Base-by-base conservation (phyloP, 2,797 vertebrate genomes). In the Sandelia bainsii region DNA sequence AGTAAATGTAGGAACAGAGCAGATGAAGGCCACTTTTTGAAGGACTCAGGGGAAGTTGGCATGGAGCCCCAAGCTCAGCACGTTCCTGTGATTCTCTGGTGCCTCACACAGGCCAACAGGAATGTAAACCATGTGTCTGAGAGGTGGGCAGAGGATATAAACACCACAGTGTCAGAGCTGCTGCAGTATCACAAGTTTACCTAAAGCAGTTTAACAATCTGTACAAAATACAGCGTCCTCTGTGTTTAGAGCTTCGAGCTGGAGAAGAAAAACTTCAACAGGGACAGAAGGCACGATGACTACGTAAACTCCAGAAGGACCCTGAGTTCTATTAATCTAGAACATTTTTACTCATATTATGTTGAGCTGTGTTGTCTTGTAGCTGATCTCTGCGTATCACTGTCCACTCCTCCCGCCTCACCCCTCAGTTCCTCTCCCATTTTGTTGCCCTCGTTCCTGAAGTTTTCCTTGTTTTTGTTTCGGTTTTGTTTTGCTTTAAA, bases 371-470 rank as follows among this genome's bases (percentile, higher is more conserved):
- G n/a, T 44, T 34, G 5, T 23, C 13, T 12, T 57, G 25, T n/a
- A 10, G 61, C 54, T 72, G 69, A 77, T 48, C 40, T 71, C 2
- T 1, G 54, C 68, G 48, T 65, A 9, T 59, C 45, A 1, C 63
- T 83, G 40, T 75, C 72, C 56, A 17, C 50, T 64, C 73, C 73
- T 34, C 80, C 75, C 10, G 25, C 65, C 56, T 58, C 75, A 3
- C 62, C 79, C 72, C 61, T 73, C 75, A 79, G 82, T 79, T 85
- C 29, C 62, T 75, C 50, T 42, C 85, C 86, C 69, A 1, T 84
- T 91, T 63, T 27, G 68, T 88, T 85, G 62, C 78, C 76, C 80
- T 58, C 49, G 42, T 57, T 88, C 83, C 82, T 85, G 65, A 83
- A 50, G 53, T 76, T 82, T 69, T 81, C 62, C 83, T 56, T 44